A percentile compares a stretch with the other conserved stretches of the same genome.
Conservation (phyloP, 2,113 vertebrate species). For the Astur gentilis region DNA sequence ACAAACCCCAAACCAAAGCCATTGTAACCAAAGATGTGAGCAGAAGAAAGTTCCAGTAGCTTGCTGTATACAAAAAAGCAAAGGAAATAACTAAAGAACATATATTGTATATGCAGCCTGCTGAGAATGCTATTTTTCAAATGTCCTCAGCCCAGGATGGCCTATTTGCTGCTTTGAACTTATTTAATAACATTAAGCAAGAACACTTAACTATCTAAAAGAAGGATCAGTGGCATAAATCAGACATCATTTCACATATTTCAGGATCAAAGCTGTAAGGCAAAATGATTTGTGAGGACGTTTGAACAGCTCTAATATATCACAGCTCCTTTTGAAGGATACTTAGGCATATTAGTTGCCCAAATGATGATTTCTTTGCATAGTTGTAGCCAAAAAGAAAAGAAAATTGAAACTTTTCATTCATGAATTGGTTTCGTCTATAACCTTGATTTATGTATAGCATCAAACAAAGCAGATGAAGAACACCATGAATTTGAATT, state of each 20-base stretch:
- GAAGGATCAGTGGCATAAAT: conserved; percentile 76
- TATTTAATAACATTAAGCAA: conserved; percentile 80
- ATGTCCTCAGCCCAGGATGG: conserved; percentile 36
- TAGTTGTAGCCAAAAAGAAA: conserved; percentile 64
- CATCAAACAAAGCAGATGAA: conserved; percentile 63
- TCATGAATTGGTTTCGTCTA: conserved; percentile 50
- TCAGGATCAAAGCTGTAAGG: conserved; percentile 76
- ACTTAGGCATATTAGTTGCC: conserved; percentile 78
- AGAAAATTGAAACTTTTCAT: conserved; percentile 64
- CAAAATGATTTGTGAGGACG: conserved; percentile 76
- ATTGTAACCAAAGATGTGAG: background rate
- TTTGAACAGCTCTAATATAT: conserved; percentile 74
- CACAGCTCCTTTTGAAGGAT: conserved; percentile 68
- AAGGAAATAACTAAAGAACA: background rate
- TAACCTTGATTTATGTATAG: conserved; percentile 63
- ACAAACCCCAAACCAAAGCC: background rate
- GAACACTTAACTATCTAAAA: conserved; percentile 75
- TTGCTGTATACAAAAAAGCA: background rate
- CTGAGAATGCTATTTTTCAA: conserved; percentile 63
- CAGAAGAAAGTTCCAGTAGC: background rate
- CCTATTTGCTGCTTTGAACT: conserved; percentile 66
- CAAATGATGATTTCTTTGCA: conserved; percentile 73
- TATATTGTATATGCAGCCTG: conserved; percentile 4
- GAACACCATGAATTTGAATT: conserved; percentile 40
- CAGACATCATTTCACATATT: conserved; percentile 76